Evolutionary conservation across 92 coral and sea anemone genomes (phyloP).

Genomic region (Ricordea florida): DNA sequence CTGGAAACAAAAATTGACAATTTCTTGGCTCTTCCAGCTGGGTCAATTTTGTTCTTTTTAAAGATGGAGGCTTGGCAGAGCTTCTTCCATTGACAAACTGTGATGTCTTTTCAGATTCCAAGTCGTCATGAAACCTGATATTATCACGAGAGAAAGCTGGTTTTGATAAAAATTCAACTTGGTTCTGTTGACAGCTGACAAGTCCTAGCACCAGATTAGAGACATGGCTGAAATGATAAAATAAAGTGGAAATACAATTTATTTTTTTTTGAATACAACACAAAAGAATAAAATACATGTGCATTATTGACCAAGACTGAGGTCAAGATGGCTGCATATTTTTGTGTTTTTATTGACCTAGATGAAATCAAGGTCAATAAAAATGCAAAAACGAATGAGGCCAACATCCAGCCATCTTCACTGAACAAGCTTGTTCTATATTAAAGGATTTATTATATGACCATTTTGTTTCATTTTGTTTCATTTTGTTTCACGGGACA

Average conservation of each 20-base stretch:
- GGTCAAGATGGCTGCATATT: no score
- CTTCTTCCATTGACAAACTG: no score
- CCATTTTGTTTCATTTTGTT: no score
- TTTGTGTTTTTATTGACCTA: no score
- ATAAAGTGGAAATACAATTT: background rate
- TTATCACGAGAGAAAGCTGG: background rate
- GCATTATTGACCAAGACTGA: no score
- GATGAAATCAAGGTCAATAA: no score
- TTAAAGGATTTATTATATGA: no score
- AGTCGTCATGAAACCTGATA: background rate
- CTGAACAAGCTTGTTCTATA: no score
- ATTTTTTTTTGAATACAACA: background rate
- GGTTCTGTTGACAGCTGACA: slow-evolving; percentile 9
- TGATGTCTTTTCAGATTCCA: background rate
- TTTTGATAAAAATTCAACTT: background rate
- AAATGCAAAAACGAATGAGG: no score
- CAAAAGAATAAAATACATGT: no score
- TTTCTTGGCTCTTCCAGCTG: background rate
- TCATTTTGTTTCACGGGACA: no score
- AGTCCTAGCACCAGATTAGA: slow-evolving; percentile 22
- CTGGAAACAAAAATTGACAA: slow-evolving; percentile 34
- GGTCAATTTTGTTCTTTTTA: slow-evolving; percentile 37
- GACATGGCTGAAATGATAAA: background rate
- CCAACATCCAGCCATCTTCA: no score
- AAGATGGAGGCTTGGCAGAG: slow-evolving; percentile 5